phyloP scores from a whole-genome alignment of 2,888 invertebrate species.

The Globia sparganii region DNA sequence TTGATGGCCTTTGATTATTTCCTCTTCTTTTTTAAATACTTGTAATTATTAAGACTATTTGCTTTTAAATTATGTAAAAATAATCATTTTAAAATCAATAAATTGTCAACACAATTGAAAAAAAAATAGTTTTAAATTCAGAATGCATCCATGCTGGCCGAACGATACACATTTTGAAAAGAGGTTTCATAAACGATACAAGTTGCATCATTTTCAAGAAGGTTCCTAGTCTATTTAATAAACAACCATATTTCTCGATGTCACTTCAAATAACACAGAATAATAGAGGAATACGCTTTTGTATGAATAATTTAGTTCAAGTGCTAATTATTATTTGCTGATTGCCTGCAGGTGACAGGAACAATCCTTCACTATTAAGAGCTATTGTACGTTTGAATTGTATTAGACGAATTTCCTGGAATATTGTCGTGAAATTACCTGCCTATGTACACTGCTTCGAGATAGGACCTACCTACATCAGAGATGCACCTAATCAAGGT shows the following conservation, averaged over 20 bases:
- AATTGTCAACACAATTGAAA: too few relatives aligned
- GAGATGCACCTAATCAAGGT: too few relatives aligned
- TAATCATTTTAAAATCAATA: too few relatives aligned
- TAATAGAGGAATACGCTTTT: slow-evolving; percentile 7
- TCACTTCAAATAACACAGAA: background rate
- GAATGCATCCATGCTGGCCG: background rate
- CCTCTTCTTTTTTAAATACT: too few relatives aligned
- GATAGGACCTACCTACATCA: too few relatives aligned
- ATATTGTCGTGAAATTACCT: slow-evolving; percentile 9
- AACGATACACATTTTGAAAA: background rate
- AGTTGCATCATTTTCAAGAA: background rate
- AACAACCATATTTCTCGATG: background rate
- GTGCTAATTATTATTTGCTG: slow-evolving; percentile 42
- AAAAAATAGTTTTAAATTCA: background rate
- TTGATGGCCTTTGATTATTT: too few relatives aligned
- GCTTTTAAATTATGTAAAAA: too few relatives aligned
- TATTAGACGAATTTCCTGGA: slow-evolving; percentile 28
- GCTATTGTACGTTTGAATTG: slow-evolving; percentile 39
- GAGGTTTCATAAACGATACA: background rate
- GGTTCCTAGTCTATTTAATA: background rate
- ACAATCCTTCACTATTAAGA: slow-evolving; percentile 14
- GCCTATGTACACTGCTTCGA: background rate
- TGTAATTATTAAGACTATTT: too few relatives aligned
- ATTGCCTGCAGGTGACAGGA: slow-evolving; percentile 24
- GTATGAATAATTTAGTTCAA: slow-evolving; percentile 35